A percentile compares a stretch with the other conserved stretches of the same genome.
These are phyloP conservation scores for Neogobius melanostomus DNA, from an alignment of 2,113 vertebrate genomes.

Conservation along the genomic window DNA sequence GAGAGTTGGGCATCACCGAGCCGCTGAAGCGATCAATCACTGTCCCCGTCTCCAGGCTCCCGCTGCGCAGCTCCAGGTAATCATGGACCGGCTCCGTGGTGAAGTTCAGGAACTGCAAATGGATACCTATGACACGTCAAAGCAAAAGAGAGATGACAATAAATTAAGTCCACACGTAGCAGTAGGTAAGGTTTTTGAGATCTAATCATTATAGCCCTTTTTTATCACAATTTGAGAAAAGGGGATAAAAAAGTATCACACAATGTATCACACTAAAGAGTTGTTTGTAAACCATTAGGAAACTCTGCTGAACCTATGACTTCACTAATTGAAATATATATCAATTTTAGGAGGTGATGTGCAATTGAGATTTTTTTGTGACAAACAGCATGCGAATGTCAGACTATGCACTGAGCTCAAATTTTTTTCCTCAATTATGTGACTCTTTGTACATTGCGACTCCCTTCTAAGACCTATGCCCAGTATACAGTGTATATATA, in stretches of 20 bases:
- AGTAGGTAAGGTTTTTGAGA: background rate
- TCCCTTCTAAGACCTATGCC: background rate
- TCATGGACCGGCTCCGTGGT: constrained; percentile 97
- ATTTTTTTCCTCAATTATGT: background rate
- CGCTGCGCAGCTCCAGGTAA: constrained; percentile 94
- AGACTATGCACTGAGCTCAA: background rate
- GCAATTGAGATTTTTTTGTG: background rate
- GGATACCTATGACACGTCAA: constrained; percentile 83
- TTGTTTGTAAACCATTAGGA: background rate
- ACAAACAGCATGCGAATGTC: background rate
- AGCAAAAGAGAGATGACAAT: background rate
- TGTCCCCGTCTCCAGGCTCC: constrained; percentile 84
- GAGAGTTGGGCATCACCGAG: constrained; percentile 83
- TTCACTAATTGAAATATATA: background rate
- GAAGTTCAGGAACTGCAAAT: constrained; percentile 96
- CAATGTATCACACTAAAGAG: background rate
- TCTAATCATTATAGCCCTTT: background rate
- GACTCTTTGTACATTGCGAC: background rate
- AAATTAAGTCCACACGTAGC: background rate
- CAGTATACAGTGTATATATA: background rate
- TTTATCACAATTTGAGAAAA: background rate
- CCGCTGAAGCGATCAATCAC: constrained; percentile 95
- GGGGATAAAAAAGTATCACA: background rate
- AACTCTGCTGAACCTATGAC: background rate
- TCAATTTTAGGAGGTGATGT: background rate